These are phyloP conservation scores for Emmelina monodactyla DNA, from an alignment of 2,888 invertebrate genomes.

Conservation along the genomic window DNA sequence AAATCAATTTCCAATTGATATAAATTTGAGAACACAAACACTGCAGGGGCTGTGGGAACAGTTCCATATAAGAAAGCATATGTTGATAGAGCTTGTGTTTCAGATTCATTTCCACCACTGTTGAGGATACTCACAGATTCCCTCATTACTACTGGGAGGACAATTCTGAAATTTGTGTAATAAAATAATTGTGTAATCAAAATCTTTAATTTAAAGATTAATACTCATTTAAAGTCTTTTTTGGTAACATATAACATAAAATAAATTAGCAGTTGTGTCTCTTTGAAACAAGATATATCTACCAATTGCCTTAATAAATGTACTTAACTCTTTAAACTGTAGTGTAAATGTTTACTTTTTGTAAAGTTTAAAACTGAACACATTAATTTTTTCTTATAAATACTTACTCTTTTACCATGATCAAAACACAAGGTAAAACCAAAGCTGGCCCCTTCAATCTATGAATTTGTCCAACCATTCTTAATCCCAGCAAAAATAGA, in stretches of 20 bases:
- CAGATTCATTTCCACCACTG: conserved; percentile 73
- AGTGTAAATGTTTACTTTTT: neutral
- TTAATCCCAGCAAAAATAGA: conserved; percentile 86
- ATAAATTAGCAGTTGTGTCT: too few species aligned
- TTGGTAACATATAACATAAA: neutral
- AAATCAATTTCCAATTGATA: conserved; percentile 87
- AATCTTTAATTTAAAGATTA: too few species aligned
- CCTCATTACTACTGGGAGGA: conserved; percentile 84
- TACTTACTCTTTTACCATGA: conserved; percentile 87
- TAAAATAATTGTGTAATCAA: too few species aligned
- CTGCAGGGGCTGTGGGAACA: conserved; percentile 95
- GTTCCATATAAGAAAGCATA: conserved; percentile 96
- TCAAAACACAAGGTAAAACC: conserved; percentile 84
- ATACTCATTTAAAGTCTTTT: conserved; percentile 4
- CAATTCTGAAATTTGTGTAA: conserved; percentile 61
- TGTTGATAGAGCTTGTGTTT: conserved; percentile 84
- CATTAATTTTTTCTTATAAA: neutral
- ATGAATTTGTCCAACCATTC: conserved; percentile 91
- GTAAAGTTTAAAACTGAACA: neutral
- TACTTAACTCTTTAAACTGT: neutral
- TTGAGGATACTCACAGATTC: conserved; percentile 82
- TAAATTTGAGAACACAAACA: conserved; percentile 91
- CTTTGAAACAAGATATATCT: neutral
- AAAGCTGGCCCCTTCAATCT: conserved; percentile 80
- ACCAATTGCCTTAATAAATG: neutral